Evolutionary conservation across 2,113 vertebrate genomes (phyloP).

Genomic region (Poeciliopsis occidentalis): DNA sequence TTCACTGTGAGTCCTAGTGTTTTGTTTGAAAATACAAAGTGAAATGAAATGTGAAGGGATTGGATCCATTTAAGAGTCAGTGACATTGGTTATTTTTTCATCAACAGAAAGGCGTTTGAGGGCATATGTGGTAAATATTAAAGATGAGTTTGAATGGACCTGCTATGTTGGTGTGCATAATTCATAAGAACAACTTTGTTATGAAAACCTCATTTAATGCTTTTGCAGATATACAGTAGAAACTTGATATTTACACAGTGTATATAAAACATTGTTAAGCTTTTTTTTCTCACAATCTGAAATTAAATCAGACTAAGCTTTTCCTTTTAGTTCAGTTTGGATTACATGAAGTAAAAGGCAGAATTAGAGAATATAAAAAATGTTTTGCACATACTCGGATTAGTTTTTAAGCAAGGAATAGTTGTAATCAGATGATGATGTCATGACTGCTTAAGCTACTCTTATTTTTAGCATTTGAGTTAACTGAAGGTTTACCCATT

Average conservation of each 20-base stretch:
- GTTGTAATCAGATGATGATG: not conserved
- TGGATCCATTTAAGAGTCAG: constrained; percentile 25
- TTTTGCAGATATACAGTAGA: not conserved
- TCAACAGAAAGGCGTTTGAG: constrained; percentile 14
- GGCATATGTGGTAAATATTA: constrained; percentile 28
- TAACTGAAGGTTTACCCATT: too few relatives aligned
- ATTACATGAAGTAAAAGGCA: not conserved
- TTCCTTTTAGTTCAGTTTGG: not conserved
- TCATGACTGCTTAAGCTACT: not conserved
- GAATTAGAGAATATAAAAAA: not conserved
- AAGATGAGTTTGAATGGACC: constrained; percentile 33
- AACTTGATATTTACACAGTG: not conserved
- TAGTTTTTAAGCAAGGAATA: not conserved
- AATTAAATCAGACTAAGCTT: not conserved
- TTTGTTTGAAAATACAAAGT: constrained; percentile 14
- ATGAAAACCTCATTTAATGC: not conserved
- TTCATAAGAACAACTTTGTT: constrained; percentile 19
- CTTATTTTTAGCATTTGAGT: not conserved
- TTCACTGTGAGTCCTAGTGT: constrained; percentile 5
- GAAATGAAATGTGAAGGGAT: constrained; percentile 17
- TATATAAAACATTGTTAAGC: not conserved
- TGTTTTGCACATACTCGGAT: too few relatives aligned
- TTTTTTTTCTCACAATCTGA: not conserved
- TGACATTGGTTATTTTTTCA: constrained; percentile 20
- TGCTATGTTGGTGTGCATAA: constrained; percentile 9